Evolutionary conservation across 2,797 vertebrate species (phyloP).

Genomic region (Tokudaia tokunoshimensis): DNA sequence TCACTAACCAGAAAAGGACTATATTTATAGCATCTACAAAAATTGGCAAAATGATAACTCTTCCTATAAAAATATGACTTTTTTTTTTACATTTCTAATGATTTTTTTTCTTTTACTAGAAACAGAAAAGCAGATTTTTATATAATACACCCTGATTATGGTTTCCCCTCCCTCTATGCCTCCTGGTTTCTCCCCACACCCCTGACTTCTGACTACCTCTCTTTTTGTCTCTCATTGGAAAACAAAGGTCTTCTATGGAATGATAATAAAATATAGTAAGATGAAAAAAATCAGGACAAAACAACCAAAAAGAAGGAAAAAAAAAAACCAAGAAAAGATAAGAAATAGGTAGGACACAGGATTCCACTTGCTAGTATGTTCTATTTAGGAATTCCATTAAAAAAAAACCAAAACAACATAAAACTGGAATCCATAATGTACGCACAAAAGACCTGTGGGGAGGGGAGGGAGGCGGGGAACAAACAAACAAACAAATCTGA

Average conservation of each 20-base stretch:
- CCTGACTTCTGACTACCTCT: not conserved
- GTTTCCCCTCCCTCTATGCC: not conserved
- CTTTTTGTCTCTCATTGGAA: not conserved
- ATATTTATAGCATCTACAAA: constrained; percentile 29
- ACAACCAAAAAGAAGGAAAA: not conserved
- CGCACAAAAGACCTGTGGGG: not conserved
- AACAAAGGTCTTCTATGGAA: not conserved
- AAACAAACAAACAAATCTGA: not conserved
- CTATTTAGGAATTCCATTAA: not conserved
- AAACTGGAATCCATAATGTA: not conserved
- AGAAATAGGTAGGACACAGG: not conserved
- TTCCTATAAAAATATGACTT: constrained; percentile 3
- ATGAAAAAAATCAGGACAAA: not conserved
- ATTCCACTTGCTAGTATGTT: not conserved
- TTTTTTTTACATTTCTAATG: constrained; percentile 8
- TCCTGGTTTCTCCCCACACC: not conserved
- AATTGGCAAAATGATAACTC: constrained; percentile 30
- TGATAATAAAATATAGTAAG: not conserved
- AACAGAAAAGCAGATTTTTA: not conserved
- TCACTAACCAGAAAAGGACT: constrained; percentile 11
- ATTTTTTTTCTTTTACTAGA: not conserved
- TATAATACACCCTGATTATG: not conserved
- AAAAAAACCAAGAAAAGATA: not conserved
- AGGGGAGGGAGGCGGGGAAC: too few species aligned
- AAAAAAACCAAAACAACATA: not conserved